Base-by-base conservation (phyloP, 2,113 vertebrate species). In the Oxyruncus cristatus region DNA sequence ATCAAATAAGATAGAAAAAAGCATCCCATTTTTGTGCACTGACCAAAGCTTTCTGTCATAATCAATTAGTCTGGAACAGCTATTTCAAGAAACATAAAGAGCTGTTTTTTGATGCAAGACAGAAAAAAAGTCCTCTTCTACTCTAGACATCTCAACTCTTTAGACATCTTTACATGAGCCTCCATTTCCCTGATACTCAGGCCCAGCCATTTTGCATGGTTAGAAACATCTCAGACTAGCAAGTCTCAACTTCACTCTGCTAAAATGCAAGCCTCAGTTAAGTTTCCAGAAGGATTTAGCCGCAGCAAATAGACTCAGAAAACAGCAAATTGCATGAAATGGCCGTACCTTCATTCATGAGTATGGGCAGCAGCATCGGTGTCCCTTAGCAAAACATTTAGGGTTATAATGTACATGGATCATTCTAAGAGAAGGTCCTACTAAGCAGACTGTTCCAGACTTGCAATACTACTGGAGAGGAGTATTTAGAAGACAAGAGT, bases 1-100 rank as follows among this genome's bases (percentile, higher is more conserved):
- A 58, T 41, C 24, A 89, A 86, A 75, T 41, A 39, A 19, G 10
- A 42, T 17, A 39, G 4, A 14, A 46, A 84, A 59, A 52, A 19
- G 1, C 11, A 42, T 4, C 22, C 6, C 1, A 6, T 75, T 78
- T 53, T 4, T 52, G 16, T 78, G 23, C 23, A 33, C 0, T 2
- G 58, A 49, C 1, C 0, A 62, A 84, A 90, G 15, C 8, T 85
- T 73, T 78, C 61, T 88, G 30, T 71, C 20, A 12, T 35, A 61
- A 66, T 66, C 26, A 70, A 10, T 5, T 8, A 9, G 18, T 72
- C 71, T 22, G 49, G 53, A 78, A 47, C 26, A 53, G 37, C n/a
- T 61, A 2, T n/a, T 73, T 78, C 70, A 66, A 77, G 44, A n/a
- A 56, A 59, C 11, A 26, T 47, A 21, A 72, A 53, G 71, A 47